phyloP scores from a whole-genome alignment of 2,797 vertebrate species.

The Urosaurus nigricauda region DNA sequence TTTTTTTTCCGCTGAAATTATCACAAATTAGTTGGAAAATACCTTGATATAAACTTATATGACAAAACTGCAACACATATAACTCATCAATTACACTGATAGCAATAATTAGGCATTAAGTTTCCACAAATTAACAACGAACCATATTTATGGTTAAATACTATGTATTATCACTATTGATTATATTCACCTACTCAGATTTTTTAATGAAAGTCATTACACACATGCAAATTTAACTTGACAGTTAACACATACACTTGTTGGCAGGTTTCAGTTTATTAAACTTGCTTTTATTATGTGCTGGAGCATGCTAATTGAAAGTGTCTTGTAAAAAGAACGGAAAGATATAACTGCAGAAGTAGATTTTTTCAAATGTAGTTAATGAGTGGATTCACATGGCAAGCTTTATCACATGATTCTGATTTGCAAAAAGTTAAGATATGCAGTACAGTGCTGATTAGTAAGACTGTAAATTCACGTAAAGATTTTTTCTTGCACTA shows the following conservation, averaged over 20 bases:
- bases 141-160: slow-evolving; percentile 54
- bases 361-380: not conserved
- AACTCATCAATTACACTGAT: slow-evolving; percentile 67
- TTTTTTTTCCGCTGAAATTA: slow-evolving; percentile 47
- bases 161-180: slow-evolving; percentile 66
- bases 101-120: slow-evolving; percentile 71
- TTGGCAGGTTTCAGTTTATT: slow-evolving; percentile 65
- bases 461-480: not conserved
- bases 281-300: slow-evolving; percentile 55
- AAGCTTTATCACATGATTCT: not conserved
- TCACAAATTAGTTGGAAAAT: slow-evolving; percentile 54
- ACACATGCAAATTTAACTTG: slow-evolving; percentile 67
- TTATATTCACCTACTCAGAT: slow-evolving; percentile 62
- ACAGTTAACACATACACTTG: slow-evolving; percentile 66
- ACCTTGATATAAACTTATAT: slow-evolving; percentile 63
- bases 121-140: slow-evolving; percentile 70
- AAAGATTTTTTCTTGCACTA: not conserved
- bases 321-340: slow-evolving; percentile 11
- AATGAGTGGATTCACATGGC: slow-evolving; percentile 15
- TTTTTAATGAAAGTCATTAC: slow-evolving; percentile 72
- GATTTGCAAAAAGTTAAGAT: not conserved
- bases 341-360: not conserved
- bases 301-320: slow-evolving; percentile 48
- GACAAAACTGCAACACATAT: slow-evolving; percentile 53
- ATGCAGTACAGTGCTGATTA: not conserved